Conservation (phyloP, 2,113 vertebrate species). For the Psophia crepitans region DNA sequence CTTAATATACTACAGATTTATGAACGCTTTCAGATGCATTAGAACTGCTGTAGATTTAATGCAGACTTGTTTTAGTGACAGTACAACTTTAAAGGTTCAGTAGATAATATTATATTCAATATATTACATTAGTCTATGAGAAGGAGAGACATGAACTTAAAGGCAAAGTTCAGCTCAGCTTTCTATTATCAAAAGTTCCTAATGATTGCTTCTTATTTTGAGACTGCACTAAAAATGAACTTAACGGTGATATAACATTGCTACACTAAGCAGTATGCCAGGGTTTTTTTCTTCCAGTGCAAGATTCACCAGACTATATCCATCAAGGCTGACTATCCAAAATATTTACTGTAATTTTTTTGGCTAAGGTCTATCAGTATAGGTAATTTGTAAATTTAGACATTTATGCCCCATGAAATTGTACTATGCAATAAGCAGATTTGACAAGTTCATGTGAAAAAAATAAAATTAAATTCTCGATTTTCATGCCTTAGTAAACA, state of each 20-base stretch:
- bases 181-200: not conserved
- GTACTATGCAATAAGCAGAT: slow-evolving; percentile 21
- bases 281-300: not conserved
- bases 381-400: slow-evolving; percentile 59
- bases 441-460: slow-evolving; percentile 61
- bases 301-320: not conserved
- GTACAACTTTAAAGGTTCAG: not conserved
- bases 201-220: not conserved
- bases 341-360: slow-evolving; percentile 1
- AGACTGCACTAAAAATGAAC: not conserved
- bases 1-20: not conserved
- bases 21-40: not conserved
- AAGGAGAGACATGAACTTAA: not conserved
- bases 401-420: slow-evolving; percentile 51
- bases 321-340: slow-evolving; percentile 6
- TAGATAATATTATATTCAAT: not conserved
- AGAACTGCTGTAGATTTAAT: not conserved
- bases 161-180: not conserved
- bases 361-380: slow-evolving; percentile 26
- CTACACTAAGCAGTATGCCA: not conserved
- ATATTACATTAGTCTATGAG: not conserved
- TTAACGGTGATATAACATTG: not conserved
- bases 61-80: not conserved
- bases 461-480: slow-evolving; percentile 35
- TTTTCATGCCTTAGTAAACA: slow-evolving; percentile 57